Evolutionary conservation across 1,140 invertebrate species (phyloP).

Genomic region (Diachasma alloeum): DNA sequence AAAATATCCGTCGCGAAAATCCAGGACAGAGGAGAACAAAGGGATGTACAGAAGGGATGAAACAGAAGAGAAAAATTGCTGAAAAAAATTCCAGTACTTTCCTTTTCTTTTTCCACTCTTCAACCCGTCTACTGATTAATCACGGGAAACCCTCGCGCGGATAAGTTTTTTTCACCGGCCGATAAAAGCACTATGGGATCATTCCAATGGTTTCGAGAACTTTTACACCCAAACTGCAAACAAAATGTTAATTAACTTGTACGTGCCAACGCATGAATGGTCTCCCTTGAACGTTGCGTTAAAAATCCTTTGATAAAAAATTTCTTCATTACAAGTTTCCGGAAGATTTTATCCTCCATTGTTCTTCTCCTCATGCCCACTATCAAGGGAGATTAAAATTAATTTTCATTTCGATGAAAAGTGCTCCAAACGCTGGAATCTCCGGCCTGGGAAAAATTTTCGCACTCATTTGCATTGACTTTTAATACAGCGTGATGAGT

Average conservation of each 20-base stretch:
- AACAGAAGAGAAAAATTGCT: not conserved
- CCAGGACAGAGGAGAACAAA: not conserved
- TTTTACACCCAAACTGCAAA: slow-evolving; percentile 37
- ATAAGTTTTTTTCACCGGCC: not conserved
- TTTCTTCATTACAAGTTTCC: slow-evolving; percentile 49
- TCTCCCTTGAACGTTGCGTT: not conserved
- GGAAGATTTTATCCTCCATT: slow-evolving; percentile 28
- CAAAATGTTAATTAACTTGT: slow-evolving; percentile 50
- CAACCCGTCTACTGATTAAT: slow-evolving; percentile 16
- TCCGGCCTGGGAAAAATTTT: not conserved
- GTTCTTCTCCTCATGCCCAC: not conserved
- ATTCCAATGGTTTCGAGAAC: slow-evolving; percentile 34
- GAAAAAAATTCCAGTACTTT: not conserved
- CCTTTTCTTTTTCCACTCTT: not conserved
- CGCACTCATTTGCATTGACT: not conserved
- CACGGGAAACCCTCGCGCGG: not conserved
- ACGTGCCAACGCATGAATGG: not conserved
- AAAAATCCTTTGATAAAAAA: slow-evolving; percentile 37
- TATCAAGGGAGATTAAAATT: not conserved
- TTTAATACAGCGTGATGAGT: too few relatives aligned
- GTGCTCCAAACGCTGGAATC: too few relatives aligned
- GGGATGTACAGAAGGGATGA: not conserved
- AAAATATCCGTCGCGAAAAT: slow-evolving; percentile 1
- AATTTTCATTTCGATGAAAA: not conserved
- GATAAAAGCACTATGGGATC: slow-evolving; percentile 26